Base-by-base conservation (phyloP, 2,888 invertebrate genomes). In the Apamea crenata region DNA sequence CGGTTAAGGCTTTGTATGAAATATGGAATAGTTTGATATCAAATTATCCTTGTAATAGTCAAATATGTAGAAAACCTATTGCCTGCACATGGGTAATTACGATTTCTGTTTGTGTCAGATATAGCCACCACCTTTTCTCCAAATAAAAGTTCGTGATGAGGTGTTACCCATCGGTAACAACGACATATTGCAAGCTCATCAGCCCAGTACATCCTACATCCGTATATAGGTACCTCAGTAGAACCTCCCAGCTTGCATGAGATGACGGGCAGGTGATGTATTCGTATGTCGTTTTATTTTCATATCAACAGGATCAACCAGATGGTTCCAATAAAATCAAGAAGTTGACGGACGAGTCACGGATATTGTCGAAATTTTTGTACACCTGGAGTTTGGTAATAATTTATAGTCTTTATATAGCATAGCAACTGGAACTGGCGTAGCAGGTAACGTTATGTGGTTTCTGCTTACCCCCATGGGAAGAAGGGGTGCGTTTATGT, bases 261-360 rank as follows among this genome's bases (percentile, higher is more conserved):
- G 72, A 81, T 72, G 76, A 47, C 21, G 14, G 32, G 74, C 84
- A 84, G 84, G 74, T 84, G 86, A 78, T 85, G 68, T 53, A 78
- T 47, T 59, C 53, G 3, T 40, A 25, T 16, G 10, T 63, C 36
- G 63, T 85, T 63, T 85, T 80, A 74, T 82, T 82, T 71, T 82
- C 40, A 1, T 53, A 68, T 71, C 68, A 74, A 78, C 69, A 70
- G 53, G 61, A 66, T 86, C 53, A 5, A 75, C 53, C 85, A 80
- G 75, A 80, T 86, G 80, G 66, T 25, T 16, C 32, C 63, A 63
- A 83, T 79, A 44, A 80, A 84, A 82, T 84, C 80, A 74, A 75
- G 70, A 72, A 53, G n/a, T 72, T 73, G 59, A 77, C 47, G 29
- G 72, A 47, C 81, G 44, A 71, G 40, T 1, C 40, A 67, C 61